Base-by-base conservation (phyloP, 2,888 invertebrate genomes). In the Chymomyza procnemis region DNA sequence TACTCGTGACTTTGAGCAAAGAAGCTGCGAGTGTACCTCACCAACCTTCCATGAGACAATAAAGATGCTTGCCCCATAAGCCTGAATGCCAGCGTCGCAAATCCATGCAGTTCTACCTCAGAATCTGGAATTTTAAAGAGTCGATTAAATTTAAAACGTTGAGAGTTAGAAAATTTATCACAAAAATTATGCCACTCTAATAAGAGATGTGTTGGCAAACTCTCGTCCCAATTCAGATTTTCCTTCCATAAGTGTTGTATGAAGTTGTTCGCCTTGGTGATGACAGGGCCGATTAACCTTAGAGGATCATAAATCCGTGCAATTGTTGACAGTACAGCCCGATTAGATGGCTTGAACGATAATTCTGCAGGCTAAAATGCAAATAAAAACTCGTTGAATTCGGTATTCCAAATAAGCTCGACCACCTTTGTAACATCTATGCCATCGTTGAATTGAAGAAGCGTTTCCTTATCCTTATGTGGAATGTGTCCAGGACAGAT, bases 381-480 rank as follows among this genome's bases (percentile, higher is more conserved):
- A 22, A 22, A 4, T 2, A 12, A 12, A 52, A 61, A 19, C 61
- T 63, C 48, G 63, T 64, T 5, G 54, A 22, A 9, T 9, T 16
- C 22, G 4, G 22, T 2, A 22, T 22, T 22, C 22, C 22, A 22
- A 22, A 22, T 22, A 22, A 22, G 22, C 22, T 4, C 22, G 4
- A 22, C 3, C 22, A 4, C 22, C 22, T 22, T 22, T 22, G 22
- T 22, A 4, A 22, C 2, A 22, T 22, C 22, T 3, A 4, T 22
- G 22, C 22, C 22, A 22, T 22, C 22, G 4, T 22, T 4, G 22
- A 69, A 66, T 16, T 56, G 65, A 2, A 62, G 34, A 21, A 64
- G 64, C 34, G 61, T 34, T 5, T 61, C 52, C 22, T 18, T 57
- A 16, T 66, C 58, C 12, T 16, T 57, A 22, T 21, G 30, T 19